Conservation (phyloP, 1,140 invertebrate genomes). For the Cephus cinctus region DNA sequence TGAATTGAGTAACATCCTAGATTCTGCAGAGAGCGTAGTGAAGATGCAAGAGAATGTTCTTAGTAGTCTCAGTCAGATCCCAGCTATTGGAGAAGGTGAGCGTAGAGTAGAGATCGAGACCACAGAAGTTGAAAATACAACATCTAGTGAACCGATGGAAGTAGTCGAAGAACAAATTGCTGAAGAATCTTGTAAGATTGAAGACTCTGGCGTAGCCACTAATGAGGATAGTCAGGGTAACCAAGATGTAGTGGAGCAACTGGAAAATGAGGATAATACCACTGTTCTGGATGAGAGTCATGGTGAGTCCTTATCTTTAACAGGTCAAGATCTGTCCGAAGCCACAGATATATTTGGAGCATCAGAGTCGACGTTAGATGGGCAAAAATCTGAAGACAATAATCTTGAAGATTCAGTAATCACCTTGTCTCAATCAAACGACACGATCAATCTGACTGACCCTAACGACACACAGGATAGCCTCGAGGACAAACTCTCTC, state of each 20-base stretch:
- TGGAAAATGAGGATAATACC: slow-evolving; percentile 9
- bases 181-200: too few relatives aligned
- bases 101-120: slow-evolving; percentile 6
- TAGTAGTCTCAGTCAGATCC: slow-evolving; percentile 44
- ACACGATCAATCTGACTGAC: slow-evolving; percentile 46
- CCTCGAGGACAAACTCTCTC: slow-evolving; percentile 50
- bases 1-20: slow-evolving; percentile 47
- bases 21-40: slow-evolving; percentile 44
- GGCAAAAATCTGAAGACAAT: slow-evolving; percentile 20
- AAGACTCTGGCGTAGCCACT: slow-evolving; percentile 11
- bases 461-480: slow-evolving; percentile 51
- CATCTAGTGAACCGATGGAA: too few relatives aligned
- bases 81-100: slow-evolving; percentile 19
- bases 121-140: too few relatives aligned
- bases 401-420: slow-evolving; percentile 35
- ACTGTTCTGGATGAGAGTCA: slow-evolving; percentile 15
- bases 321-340: slow-evolving; percentile 31
- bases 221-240: not conserved
- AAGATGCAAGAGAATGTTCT: slow-evolving; percentile 52
- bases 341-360: slow-evolving; percentile 43
- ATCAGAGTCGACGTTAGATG: slow-evolving; percentile 24
- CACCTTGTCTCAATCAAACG: slow-evolving; percentile 31
- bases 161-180: not conserved
- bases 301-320: slow-evolving; percentile 11
- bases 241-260: slow-evolving; percentile 4